A percentile compares a stretch with the other conserved stretches of the same genome.
Evolutionary conservation across 1,140 invertebrate genomes (phyloP).

Genomic region (Dinothrombium tinctorium): DNA sequence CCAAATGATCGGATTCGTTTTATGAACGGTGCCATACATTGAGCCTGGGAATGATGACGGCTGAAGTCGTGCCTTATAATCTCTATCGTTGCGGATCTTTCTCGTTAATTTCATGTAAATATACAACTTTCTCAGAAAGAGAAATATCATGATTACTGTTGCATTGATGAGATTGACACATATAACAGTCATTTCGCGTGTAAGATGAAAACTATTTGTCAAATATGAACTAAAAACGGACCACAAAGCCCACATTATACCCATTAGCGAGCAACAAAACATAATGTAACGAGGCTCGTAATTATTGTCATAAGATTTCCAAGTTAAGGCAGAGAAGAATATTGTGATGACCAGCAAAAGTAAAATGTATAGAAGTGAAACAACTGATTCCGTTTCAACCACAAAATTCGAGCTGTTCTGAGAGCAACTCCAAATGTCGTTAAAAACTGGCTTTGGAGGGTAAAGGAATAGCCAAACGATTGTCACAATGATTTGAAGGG

Average conservation of each 20-base stretch:
- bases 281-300: constrained; percentile 26
- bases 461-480: constrained; percentile 25
- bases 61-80: neutral
- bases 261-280: constrained; percentile 19
- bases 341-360: constrained; percentile 23
- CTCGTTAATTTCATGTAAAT: neutral
- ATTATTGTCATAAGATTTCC: constrained; percentile 20
- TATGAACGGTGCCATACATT: neutral
- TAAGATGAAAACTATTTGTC: neutral
- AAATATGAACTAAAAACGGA: constrained; percentile 10
- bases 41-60: neutral
- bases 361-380: constrained; percentile 27
- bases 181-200: neutral
- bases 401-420: constrained; percentile 16
- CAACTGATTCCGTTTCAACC: constrained; percentile 24
- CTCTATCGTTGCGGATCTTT: neutral
- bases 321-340: constrained; percentile 22
- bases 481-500: constrained; percentile 24
- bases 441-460: constrained; percentile 18
- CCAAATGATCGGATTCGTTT: too few relatives aligned
- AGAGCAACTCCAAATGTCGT: constrained; percentile 16
- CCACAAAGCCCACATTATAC: constrained; percentile 24
- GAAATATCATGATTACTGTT: neutral
- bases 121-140: neutral
- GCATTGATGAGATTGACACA: neutral